Evolutionary conservation across 2,797 vertebrate genomes (phyloP).

Genomic region (Sphenodon punctatus): DNA sequence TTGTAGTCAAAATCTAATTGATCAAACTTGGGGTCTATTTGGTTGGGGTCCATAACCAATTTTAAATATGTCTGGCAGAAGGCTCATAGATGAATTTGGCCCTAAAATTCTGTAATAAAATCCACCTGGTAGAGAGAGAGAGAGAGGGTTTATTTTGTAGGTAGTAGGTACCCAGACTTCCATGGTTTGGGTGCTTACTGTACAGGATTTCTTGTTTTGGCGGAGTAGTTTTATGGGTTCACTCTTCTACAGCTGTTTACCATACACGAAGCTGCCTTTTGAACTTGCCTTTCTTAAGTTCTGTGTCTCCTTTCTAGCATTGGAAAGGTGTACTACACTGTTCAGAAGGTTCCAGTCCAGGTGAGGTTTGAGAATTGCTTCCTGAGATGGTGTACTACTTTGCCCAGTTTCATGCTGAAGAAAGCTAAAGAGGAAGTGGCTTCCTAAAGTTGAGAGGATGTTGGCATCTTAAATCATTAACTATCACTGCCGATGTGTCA

Average conservation of each 20-base stretch:
- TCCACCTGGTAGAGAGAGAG: too few relatives aligned
- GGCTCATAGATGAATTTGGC: too few relatives aligned
- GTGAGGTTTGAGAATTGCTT: not conserved
- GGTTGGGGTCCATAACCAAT: too few relatives aligned
- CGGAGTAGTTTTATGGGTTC: not conserved
- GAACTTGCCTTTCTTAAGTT: not conserved
- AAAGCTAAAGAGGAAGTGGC: not conserved
- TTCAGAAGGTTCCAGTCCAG: not conserved
- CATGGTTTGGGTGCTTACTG: too few relatives aligned
- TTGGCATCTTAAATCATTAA: not conserved
- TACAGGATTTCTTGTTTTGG: too few relatives aligned
- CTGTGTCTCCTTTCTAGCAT: not conserved
- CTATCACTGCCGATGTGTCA: not conserved
- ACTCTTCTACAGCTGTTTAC: constrained; percentile 1
- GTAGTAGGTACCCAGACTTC: too few relatives aligned
- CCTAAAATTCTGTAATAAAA: too few relatives aligned
- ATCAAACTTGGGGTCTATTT: too few relatives aligned
- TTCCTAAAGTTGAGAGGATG: not conserved
- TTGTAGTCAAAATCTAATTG: too few relatives aligned
- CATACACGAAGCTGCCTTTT: not conserved
- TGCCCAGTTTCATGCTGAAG: not conserved
- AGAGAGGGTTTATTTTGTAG: too few relatives aligned
- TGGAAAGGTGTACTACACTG: not conserved
- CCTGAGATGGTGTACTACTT: not conserved
- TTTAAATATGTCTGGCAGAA: too few relatives aligned